Conservation (phyloP, 2,888 invertebrate species). For the Noctua comes region DNA sequence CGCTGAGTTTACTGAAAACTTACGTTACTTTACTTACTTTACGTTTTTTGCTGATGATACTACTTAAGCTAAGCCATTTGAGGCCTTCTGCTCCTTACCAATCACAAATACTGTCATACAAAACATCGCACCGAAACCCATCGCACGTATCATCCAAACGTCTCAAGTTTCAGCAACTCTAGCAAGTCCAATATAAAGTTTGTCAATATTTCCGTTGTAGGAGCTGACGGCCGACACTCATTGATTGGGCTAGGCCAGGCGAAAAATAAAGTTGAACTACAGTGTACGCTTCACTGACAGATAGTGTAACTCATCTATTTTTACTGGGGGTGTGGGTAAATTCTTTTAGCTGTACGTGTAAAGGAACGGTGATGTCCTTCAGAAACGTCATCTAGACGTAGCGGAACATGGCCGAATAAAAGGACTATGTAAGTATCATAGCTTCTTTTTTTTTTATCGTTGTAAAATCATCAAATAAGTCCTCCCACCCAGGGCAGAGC, state of each 20-base stretch:
- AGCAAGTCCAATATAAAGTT: slow-evolving; percentile 84
- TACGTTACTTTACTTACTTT: too few species aligned
- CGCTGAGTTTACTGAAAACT: too few species aligned
- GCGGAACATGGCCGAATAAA: not conserved
- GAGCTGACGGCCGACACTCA: slow-evolving; percentile 79
- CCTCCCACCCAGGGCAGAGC: too few species aligned
- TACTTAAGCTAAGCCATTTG: too few species aligned
- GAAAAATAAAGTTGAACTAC: slow-evolving; percentile 82
- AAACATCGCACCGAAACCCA: slow-evolving; percentile 54
- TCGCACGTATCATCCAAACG: slow-evolving; percentile 57
- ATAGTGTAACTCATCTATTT: slow-evolving; percentile 43
- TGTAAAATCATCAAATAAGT: too few species aligned
- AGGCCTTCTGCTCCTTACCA: too few species aligned
- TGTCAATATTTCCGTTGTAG: slow-evolving; percentile 85
- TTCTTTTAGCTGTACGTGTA: slow-evolving; percentile 7
- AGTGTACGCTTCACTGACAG: slow-evolving; percentile 61
- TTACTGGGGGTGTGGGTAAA: not conserved
- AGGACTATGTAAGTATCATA: too few species aligned
- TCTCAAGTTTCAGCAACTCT: slow-evolving; percentile 71
- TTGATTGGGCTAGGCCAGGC: slow-evolving; percentile 83
- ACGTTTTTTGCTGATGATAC: too few species aligned
- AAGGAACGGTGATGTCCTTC: too few species aligned
- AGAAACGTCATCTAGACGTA: not conserved
- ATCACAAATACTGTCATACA: slow-evolving; percentile 16
- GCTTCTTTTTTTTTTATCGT: too few species aligned